Base-by-base conservation (phyloP, 1,140 invertebrate species). In the Eufriesea mexicana region DNA sequence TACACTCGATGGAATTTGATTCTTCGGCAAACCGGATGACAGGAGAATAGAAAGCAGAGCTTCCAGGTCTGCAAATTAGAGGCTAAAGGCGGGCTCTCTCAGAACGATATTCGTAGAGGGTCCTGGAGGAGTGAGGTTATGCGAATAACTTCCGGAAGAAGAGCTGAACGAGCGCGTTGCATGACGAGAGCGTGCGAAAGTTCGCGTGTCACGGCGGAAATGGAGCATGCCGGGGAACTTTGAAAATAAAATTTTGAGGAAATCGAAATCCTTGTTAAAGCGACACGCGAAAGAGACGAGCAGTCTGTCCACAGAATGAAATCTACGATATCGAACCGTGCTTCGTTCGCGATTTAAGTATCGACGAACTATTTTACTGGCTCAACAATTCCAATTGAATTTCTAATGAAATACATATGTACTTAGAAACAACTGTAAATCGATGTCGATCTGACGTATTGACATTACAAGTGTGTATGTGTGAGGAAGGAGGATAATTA, bases 141-240 rank as follows among this genome's bases (percentile, higher is more conserved):
- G 64, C 57, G 66, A 78, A 78, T 68, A 47, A 47, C 23, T 68
- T 57, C 35, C 12, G 35, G 35, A 78, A 67, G 75, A 68, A 57
- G 75, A 8, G 4, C 8, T 35, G 59, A 76, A 51, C 74, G 59
- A 75, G 55, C 73, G 47, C 25, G 45, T 57, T 73, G 71, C 71
- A 55, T 25, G 75, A 68, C 49, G 42, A 28, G 20, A 12, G 51
- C 49, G 49, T 42, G 62, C 8, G 28, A 66, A 25, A 10, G 49
- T 55, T 78, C 47, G 62, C 51, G 64, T 78, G 64, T 57, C 51
- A 45, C 18, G 42, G 16, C 64, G 62, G 49, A 70, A 78, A 78
- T 45, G 42, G 42, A 59, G 35, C 49, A 47, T 67, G 16, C 47
- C 57, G 55, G 18, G 10, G 23, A 55, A 57, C n/a, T 68, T 78